Base-by-base conservation (phyloP, 2,113 vertebrate genomes). In the Dicaeum eximium region DNA sequence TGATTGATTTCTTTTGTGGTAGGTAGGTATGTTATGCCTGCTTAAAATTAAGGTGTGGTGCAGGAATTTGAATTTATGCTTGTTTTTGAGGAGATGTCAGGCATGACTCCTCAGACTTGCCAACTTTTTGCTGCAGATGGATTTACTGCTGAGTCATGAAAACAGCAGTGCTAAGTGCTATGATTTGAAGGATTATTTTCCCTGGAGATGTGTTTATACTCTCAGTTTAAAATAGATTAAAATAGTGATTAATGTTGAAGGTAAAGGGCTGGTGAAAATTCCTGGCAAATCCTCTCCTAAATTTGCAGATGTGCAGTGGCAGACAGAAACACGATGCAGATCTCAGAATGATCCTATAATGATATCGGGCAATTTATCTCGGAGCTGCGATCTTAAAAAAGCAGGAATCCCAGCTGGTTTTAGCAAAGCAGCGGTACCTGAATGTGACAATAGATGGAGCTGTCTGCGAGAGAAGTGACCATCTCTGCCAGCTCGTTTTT, bases 371-470 rank as follows among this genome's bases (percentile, higher is more conserved):
- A 42, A 50, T 33, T 83, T 45, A 64, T 38, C 25, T 53, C 3
- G 2, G 35, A 51, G 56, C 40, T 9, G 33, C 33, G 23, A 56
- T 24, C 6, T 19, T 19, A 31, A 60, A 70, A 53, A 42, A n/a
- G 48, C 53, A 62, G 42, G 30, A 19, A 75, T 38, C 77, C 6
- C 37, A 79, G 44, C 28, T 10, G n/a, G 4, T 42, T 77, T 81
- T 7, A 33, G 16, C 45, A 53, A 51, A 70, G 40, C 50, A 57
- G 81, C 17, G 13, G 51, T 96, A 79, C 91, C 56, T 50, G 38
- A 61, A 60, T 45, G 56, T 38, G 91, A 93, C 94, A 96, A 93
- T 81, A 96, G 95, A 71, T 96, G 92, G 92, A 74, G 97, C 88
- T 97, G 51, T 92, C 75, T 81, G 91, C 95, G 94, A 96, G 89